A percentile compares a stretch with the other conserved stretches of the same genome.
Conservation (phyloP, 2,888 invertebrate genomes). For the Ectemnius continuus region DNA sequence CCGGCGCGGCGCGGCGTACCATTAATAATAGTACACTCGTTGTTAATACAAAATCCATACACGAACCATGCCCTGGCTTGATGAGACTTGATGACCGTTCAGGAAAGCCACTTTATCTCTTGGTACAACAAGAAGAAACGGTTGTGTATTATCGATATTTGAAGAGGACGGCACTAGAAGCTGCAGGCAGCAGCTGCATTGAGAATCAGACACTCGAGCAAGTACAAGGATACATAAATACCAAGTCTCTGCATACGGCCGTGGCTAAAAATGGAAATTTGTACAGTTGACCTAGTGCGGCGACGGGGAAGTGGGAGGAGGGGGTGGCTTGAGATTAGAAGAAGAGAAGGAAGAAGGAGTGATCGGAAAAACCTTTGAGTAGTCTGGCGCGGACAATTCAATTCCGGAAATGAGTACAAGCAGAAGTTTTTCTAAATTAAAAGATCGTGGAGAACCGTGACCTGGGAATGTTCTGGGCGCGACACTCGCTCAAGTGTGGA, state of each 20-base stretch:
- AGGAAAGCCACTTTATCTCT: not conserved
- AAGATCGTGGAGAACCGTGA: constrained; percentile 32
- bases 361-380: constrained; percentile 6
- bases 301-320: no score
- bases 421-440: constrained; percentile 32
- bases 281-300: no score
- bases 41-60: no score
- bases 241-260: no score
- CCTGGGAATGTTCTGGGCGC: not conserved
- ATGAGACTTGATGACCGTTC: no score
- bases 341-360: not conserved
- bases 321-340: not conserved
- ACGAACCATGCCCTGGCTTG: no score
- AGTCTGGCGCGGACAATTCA: not conserved
- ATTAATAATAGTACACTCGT: no score
- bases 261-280: no score
- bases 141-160: no score
- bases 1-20: no score
- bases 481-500: constrained; percentile 2
- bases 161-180: not conserved
- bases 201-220: not conserved
- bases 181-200: no score
- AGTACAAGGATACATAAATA: no score
- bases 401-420: constrained; percentile 17
- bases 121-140: constrained; percentile 2